These are phyloP conservation scores for Argyresthia goedartella DNA, from an alignment of 2,888 invertebrate genomes.

Conservation along the genomic window DNA sequence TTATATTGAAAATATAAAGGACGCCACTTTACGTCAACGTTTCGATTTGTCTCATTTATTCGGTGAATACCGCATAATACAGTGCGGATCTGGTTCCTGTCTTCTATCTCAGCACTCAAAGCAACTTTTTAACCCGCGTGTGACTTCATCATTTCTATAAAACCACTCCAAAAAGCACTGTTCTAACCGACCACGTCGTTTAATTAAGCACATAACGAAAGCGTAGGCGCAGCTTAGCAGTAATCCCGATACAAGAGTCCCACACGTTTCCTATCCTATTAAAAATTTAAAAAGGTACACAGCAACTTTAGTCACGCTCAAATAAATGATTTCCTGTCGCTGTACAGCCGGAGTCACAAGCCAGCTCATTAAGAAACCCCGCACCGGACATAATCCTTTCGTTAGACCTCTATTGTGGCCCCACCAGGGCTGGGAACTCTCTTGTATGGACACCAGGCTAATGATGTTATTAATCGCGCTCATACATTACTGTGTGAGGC, in stretches of 20 bases:
- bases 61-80: too few relatives aligned
- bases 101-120: too few relatives aligned
- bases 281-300: constrained; percentile 36
- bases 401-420: constrained; percentile 57
- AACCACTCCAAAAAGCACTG: too few relatives aligned
- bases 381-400: constrained; percentile 63
- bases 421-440: constrained; percentile 11
- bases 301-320: constrained; percentile 50
- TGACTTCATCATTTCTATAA: too few relatives aligned
- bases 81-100: too few relatives aligned
- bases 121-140: too few relatives aligned
- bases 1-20: too few relatives aligned
- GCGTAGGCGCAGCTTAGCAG: constrained; percentile 15
- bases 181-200: neutral
- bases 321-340: constrained; percentile 56
- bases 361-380: constrained; percentile 54
- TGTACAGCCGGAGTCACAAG: constrained; percentile 33
- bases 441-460: constrained; percentile 21
- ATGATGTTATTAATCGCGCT: constrained; percentile 24
- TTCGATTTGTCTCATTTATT: too few relatives aligned
- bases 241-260: constrained; percentile 38
- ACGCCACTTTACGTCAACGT: too few relatives aligned
- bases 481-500: constrained; percentile 23
- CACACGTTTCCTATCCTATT: constrained; percentile 23
- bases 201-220: constrained; percentile 5